Conservation (phyloP, 2,113 vertebrate species). For the Cynoglossus semilaevis region DNA sequence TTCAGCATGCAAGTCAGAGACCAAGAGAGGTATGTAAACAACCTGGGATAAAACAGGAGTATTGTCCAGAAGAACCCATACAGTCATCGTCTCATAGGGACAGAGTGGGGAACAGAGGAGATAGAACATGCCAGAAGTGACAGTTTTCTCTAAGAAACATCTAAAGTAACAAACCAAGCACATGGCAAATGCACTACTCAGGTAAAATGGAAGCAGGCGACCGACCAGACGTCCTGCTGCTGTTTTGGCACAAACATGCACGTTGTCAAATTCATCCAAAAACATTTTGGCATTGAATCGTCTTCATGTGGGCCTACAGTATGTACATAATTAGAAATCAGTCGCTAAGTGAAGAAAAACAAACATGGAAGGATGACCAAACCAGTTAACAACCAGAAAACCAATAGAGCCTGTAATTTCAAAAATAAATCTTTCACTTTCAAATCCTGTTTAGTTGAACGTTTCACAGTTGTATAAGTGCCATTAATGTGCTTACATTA, state of each 20-base stretch:
- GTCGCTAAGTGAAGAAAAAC: slow-evolving; percentile 30
- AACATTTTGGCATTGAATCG: slow-evolving; percentile 54
- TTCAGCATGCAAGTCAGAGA: slow-evolving; percentile 79
- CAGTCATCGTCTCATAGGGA: slow-evolving; percentile 53
- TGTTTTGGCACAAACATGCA: slow-evolving; percentile 75
- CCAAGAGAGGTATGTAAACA: slow-evolving; percentile 72
- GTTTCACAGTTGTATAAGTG: slow-evolving; percentile 55
- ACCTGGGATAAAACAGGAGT: slow-evolving; percentile 63
- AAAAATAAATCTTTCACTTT: slow-evolving; percentile 21
- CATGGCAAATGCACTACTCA: slow-evolving; percentile 40
- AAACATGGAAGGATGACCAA: slow-evolving; percentile 26
- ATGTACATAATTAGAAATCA: slow-evolving; percentile 64
- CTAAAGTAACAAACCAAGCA: slow-evolving; percentile 45
- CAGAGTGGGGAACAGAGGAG: slow-evolving; percentile 45
- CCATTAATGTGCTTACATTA: slow-evolving; percentile 20
- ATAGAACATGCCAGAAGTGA: slow-evolving; percentile 62
- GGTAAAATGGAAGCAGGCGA: slow-evolving; percentile 47
- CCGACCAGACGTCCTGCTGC: slow-evolving; percentile 47
- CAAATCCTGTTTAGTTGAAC: slow-evolving; percentile 25
- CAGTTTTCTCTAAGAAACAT: slow-evolving; percentile 47
- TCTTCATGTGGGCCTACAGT: slow-evolving; percentile 27
- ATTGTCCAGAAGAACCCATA: slow-evolving; percentile 63
- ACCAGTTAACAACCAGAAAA: slow-evolving; percentile 25
- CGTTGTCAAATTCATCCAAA: slow-evolving; percentile 51
- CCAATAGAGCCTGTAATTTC: slow-evolving; percentile 3